Evolutionary conservation across 2,797 vertebrate species (phyloP), one percentile per base, ranked within the genome.

Genomic region (Erethizon dorsatum): DNA sequence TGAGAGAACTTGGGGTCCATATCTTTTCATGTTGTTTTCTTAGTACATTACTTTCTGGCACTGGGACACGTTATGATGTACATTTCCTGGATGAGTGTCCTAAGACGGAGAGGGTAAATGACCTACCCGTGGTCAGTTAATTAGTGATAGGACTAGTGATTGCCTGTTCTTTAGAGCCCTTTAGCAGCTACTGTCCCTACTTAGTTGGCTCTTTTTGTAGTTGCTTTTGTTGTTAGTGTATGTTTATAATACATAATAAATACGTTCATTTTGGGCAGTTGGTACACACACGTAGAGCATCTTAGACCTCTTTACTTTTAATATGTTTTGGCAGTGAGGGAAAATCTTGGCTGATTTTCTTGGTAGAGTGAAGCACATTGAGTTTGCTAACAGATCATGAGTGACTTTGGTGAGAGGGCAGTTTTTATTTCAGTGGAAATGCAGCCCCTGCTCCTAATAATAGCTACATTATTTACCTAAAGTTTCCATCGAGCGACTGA

Each of bases 1-100:
- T 57, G 61, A 45, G n/a, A 56, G 28, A 41, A 47, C 28, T n/a
- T 24, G 20, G 45, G 24, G 50, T 22, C 54, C 4, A 0, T 77
- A 65, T 47, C 22, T 50, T 33, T 47, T 82, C 57, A 52, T 10
- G 65, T 79, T 77, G 18, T 92, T 95, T 94, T 86, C 87, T 89
- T 61, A 52, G 41, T 20, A 3, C 9, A 20, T 45, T 56, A 18
- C 65, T n/a, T 94, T 67, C 28, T 56, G 15, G 50, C 37, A 59
- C 20, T 18, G 37, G n/a, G 50, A 33, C 20, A 59, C 65, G 26
- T 63, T 89, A 56, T 45, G 33, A 52, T 77, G n/a, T 52, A 0
- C 37, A 57, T 95, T 94, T 95, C 77, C 57, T 69, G 91, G 82
- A 13, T 33, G 52, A 87, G 28, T 57, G 26, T 26, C 47, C 1